Evolutionary conservation across 2,113 vertebrate species (phyloP), one percentile per base, ranked within the genome.

Genomic region (Camelus bactrianus): DNA sequence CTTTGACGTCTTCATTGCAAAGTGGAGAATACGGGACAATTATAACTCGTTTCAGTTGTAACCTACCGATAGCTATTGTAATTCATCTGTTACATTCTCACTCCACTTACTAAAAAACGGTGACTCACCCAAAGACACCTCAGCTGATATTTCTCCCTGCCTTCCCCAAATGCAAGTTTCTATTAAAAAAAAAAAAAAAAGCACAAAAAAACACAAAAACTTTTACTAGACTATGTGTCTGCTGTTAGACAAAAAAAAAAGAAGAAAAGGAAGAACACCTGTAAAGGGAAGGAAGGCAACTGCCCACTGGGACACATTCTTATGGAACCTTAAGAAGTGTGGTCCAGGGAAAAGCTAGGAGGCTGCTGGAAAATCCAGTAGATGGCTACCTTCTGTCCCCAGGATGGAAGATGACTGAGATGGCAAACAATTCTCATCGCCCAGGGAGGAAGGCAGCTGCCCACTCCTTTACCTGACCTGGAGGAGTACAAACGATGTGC

Each of bases 51-150:
- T 35, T 28, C 13, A 89, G 42, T 70, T 79, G 85, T 64, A 15
- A 30, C 54, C 65, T 56, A 24, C 50, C 56, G 22, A 26, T 22
- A 32, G 14, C 56, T 10, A 30, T 0, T 16, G 35, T 32, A 82
- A 50, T 19, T 62, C 16, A 35, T 64, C 50, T 94, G 81, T 75
- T 30, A 87, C 50, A 83, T 35, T 81, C 87, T 60, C n/a, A 35
- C 16, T 6, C 26, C 42, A 75, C 28, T 89, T 75, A 76, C 83
- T 75, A 81, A 82, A 60, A 62, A 42, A 62, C 13, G 7, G 28
- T 54, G 89, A 94, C 7, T 95, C n/a, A 69, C 50, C 52, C 65
- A 82, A 64, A 85, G 73, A 82, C n/a, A 75, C 42, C 38, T 76
- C 69, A 54, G 30, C 73, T 79, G 22, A 17, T 28, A 35, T 14